A percentile compares a stretch with the other conserved stretches of the same genome.
Evolutionary conservation across 2,797 vertebrate species (phyloP).

Genomic region (Luscinia luscinia): DNA sequence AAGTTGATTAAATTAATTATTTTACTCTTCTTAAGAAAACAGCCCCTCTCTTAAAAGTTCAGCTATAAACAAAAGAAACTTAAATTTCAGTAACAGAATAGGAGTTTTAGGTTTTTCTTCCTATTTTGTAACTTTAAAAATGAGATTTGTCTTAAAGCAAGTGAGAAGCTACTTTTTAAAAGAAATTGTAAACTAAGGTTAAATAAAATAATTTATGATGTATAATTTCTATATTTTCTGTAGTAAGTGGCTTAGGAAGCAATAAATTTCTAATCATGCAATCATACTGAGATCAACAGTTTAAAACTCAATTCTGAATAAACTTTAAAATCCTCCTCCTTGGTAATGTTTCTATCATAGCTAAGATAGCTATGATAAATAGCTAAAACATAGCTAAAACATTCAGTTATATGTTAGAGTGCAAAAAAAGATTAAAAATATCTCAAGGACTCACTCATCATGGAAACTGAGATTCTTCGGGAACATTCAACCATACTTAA

Average conservation of each 20-base stretch:
- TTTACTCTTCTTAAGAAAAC: neutral
- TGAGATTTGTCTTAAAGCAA: neutral
- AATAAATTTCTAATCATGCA: neutral
- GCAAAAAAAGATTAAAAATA: neutral
- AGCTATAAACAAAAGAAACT: neutral
- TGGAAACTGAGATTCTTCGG: neutral
- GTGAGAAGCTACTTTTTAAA: neutral
- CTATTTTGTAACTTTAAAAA: neutral
- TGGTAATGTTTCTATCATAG: neutral
- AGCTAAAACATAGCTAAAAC: neutral
- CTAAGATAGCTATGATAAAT: neutral
- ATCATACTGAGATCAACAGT: accelerated
- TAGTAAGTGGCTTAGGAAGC: neutral
- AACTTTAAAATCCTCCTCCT: neutral
- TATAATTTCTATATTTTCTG: neutral
- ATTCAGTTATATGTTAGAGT: neutral
- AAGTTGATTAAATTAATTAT: neutral
- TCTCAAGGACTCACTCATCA: neutral
- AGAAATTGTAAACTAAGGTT: neutral
- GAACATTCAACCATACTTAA: neutral
- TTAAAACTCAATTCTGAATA: neutral
- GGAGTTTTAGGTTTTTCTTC: accelerated
- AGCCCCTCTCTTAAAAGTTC: neutral
- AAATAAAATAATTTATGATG: neutral
- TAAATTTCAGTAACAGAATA: neutral